phyloP scores from a whole-genome alignment of 1,140 invertebrate species.

The Zophobas atratus region DNA sequence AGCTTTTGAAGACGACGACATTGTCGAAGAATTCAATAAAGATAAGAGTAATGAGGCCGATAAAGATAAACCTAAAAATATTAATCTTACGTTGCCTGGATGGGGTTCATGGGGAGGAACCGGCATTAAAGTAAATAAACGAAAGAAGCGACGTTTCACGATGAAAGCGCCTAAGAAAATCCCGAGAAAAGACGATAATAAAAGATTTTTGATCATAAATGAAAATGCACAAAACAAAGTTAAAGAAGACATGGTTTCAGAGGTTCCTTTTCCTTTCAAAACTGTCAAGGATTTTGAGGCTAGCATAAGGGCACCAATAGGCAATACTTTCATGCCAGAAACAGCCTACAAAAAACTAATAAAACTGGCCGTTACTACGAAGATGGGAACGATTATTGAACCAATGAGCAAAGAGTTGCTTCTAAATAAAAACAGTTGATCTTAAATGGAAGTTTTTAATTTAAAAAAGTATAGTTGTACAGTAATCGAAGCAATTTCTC shows the following conservation, averaged over 20 bases:
- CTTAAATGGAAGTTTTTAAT: neutral
- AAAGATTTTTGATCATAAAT: slow-evolving; percentile 90
- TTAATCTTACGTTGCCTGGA: slow-evolving; percentile 89
- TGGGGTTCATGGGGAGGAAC: slow-evolving; percentile 96
- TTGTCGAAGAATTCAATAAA: slow-evolving; percentile 88
- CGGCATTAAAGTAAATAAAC: slow-evolving; percentile 77
- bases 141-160: slow-evolving; percentile 73
- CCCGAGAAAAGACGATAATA: slow-evolving; percentile 79
- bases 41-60: slow-evolving; percentile 82
- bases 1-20: slow-evolving; percentile 96
- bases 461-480: no score
- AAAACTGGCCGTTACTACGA: slow-evolving; percentile 83
- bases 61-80: slow-evolving; percentile 76
- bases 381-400: slow-evolving; percentile 90
- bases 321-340: slow-evolving; percentile 92
- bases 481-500: no score
- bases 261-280: slow-evolving; percentile 92
- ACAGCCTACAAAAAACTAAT: slow-evolving; percentile 81
- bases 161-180: slow-evolving; percentile 68
- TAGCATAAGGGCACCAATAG: slow-evolving; percentile 88
- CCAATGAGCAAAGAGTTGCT: slow-evolving; percentile 85
- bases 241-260: slow-evolving; percentile 82
- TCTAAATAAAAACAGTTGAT: slow-evolving; percentile 65
- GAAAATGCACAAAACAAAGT: slow-evolving; percentile 81
- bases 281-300: slow-evolving; percentile 92